Evolutionary conservation across 2,797 vertebrate genomes (phyloP).

Genomic region (Sebastes taczanowskii): DNA sequence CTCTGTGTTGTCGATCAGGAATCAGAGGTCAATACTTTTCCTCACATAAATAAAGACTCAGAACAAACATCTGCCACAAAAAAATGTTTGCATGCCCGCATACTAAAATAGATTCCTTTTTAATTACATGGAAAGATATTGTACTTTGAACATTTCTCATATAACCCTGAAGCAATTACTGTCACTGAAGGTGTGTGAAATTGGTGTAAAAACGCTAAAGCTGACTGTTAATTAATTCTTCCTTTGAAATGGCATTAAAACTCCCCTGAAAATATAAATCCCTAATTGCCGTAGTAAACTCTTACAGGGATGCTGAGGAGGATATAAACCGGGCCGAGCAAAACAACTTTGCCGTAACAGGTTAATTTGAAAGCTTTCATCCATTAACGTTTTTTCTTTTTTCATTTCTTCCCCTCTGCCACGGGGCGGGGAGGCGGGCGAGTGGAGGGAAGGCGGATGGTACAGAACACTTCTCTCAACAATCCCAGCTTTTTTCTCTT

Average conservation of each 20-base stretch:
- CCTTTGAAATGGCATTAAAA: constrained; percentile 78
- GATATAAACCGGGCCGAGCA: constrained; percentile 52
- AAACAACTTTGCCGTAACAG: constrained; percentile 63
- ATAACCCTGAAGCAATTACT: constrained; percentile 72
- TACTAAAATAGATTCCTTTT: constrained; percentile 47
- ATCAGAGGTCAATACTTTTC: constrained; percentile 9
- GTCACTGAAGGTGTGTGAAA: constrained; percentile 75
- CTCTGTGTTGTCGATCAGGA: not conserved
- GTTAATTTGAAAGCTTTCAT: constrained; percentile 63
- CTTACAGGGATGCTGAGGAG: constrained; percentile 55
- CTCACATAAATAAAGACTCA: constrained; percentile 1
- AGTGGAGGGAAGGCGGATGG: constrained; percentile 16
- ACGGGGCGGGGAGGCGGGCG: constrained; percentile 14
- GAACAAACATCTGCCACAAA: constrained; percentile 23
- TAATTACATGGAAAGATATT: constrained; percentile 53
- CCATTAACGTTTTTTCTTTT: constrained; percentile 34
- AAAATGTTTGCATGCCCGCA: constrained; percentile 26
- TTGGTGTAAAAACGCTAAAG: constrained; percentile 72
- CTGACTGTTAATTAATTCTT: constrained; percentile 75
- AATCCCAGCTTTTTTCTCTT: not conserved
- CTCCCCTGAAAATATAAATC: constrained; percentile 74
- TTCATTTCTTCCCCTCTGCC: constrained; percentile 34
- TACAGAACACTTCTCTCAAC: constrained; percentile 5
- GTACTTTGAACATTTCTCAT: constrained; percentile 66
- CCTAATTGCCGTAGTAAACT: constrained; percentile 69